A percentile compares a stretch with the other conserved stretches of the same genome.
Conservation (phyloP, 2,797 vertebrate genomes). For the Nannoperca obscura region DNA sequence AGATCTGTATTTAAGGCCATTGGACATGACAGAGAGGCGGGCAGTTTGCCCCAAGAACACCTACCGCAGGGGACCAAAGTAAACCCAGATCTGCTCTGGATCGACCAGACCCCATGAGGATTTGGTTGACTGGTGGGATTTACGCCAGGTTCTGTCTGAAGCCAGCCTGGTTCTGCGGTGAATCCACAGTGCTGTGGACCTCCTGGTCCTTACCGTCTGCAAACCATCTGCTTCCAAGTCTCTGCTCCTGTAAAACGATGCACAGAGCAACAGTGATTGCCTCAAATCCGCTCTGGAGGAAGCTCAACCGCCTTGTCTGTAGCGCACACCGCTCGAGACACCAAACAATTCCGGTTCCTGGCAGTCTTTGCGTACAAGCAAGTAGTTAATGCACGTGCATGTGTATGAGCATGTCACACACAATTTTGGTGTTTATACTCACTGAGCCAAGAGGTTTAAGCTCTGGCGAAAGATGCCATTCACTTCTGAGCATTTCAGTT, state of each 20-base stretch:
- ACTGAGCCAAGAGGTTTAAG: conserved; percentile 63
- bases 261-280: conserved; percentile 69
- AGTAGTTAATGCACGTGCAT: conserved; percentile 51
- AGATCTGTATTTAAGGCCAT: conserved; percentile 54
- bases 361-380: conserved; percentile 36
- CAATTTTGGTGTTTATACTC: conserved; percentile 74
- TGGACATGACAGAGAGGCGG: conserved; percentile 60
- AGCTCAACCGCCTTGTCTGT: conserved; percentile 66
- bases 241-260: conserved; percentile 73
- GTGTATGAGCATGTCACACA: conserved; percentile 56
- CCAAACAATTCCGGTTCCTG: conserved; percentile 62
- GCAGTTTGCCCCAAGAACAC: conserved; percentile 50
- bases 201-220: conserved; percentile 72
- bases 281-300: conserved; percentile 75
- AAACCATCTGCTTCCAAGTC: conserved; percentile 78
- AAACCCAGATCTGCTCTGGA: conserved; percentile 56
- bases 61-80: conserved; percentile 59
- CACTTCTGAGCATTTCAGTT: conserved; percentile 75
- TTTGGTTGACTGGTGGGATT: conserved; percentile 68
- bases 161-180: conserved; percentile 69
- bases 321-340: conserved; percentile 47
- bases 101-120: conserved; percentile 59
- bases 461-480: conserved; percentile 66
- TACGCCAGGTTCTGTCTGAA: conserved; percentile 74
- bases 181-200: conserved; percentile 61